Evolutionary conservation across 2,797 vertebrate genomes (phyloP).

Genomic region (Falco cherrug): DNA sequence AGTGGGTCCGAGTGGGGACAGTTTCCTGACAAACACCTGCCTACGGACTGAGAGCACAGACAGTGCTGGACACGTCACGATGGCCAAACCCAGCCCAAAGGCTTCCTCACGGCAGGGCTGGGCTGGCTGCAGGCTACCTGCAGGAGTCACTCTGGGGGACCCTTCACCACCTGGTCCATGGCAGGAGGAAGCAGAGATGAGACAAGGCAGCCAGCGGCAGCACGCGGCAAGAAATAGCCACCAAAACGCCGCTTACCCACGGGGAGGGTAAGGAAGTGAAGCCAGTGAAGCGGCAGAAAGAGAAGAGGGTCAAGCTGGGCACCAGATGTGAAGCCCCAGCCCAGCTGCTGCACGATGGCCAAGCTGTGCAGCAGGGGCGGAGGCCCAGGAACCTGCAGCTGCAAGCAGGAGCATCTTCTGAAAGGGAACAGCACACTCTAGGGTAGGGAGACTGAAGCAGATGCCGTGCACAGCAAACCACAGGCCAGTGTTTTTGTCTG

Average conservation of each 20-base stretch:
- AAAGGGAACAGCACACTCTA: conserved; percentile 63
- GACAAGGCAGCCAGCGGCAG: not conserved
- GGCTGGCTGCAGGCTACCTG: not conserved
- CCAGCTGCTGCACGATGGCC: not conserved
- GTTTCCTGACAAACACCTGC: not conserved
- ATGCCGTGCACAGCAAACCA: not conserved
- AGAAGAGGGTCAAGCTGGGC: not conserved
- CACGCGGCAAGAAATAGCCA: not conserved
- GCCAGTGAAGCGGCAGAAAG: not conserved
- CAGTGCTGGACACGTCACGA: rapidly evolving
- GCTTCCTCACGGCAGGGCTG: rapidly evolving
- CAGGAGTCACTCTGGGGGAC: not conserved
- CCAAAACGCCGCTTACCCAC: not conserved
- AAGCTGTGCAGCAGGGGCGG: not conserved
- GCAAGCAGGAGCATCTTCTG: not conserved
- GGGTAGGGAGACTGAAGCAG: conserved; percentile 35
- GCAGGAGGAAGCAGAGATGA: not conserved
- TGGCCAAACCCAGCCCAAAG: not conserved
- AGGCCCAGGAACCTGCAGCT: not conserved
- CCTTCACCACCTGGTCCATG: not conserved
- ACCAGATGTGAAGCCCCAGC: not conserved
- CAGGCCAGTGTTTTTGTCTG: rapidly evolving
- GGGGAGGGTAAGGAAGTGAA: not conserved
- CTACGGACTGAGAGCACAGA: not conserved
- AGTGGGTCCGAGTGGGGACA: not conserved